Base-by-base conservation (phyloP, 2,797 vertebrate genomes). In the Acanthurus lineatus region DNA sequence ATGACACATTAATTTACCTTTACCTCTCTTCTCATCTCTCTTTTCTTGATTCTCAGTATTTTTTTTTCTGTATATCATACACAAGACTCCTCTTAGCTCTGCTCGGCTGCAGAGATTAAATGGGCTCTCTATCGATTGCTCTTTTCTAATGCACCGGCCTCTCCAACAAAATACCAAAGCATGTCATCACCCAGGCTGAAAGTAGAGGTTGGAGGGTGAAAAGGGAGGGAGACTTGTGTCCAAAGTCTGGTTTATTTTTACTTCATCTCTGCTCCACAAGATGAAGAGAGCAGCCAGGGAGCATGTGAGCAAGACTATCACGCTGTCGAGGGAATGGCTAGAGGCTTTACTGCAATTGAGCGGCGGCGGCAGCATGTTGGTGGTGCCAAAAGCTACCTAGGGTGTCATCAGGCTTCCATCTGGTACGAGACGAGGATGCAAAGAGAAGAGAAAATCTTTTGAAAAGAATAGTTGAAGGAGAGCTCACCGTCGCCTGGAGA, bases 91-190 rank as follows among this genome's bases (percentile, higher is more conserved):
- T 88, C 85, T 86, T 74, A 52, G 79, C 77, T 90, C 83, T 77
- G 83, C 82, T 81, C 84, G 73, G 66, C 83, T 70, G 80, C 89
- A 85, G 87, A 90, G 92, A 92, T 92, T 91, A 94, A 94, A 95
- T 94, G 81, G 85, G 82, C 82, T 88, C 49, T 82, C 58, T 85
- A 94, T 95, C 84, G 92, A 95, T 94, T 89, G 87, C 81, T 81
- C 63, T 75, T 91, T 89, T 92, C 87, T 91, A 90, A 93, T 90
- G 89, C 75, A 69, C 69, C 62, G 38, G 85, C 72, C 79, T 81
- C 83, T 89, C 82, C 73, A 77, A 90, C 91, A 85, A 84, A 88
- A 91, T 85, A 85, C 72, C 86, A 58, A 85, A 87, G 91, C 88
- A 73, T 87, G 86, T 86, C 82, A 88, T 91, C 86, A 69, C 42